These are phyloP conservation scores for Bradysia coprophila DNA, from an alignment of 1,140 invertebrate genomes.

Conservation along the genomic window DNA sequence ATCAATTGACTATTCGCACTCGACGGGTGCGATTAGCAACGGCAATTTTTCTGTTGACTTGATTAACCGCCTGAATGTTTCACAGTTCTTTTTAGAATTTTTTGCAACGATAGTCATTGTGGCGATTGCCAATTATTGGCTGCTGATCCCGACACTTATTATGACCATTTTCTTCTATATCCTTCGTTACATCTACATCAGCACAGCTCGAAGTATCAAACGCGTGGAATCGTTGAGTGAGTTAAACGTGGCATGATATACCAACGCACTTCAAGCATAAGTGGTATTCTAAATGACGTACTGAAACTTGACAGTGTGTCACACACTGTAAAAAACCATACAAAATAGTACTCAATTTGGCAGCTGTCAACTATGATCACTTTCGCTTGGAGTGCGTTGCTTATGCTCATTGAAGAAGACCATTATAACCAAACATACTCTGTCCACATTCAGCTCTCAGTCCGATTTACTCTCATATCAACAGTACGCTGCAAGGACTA, in stretches of 20 bases:
- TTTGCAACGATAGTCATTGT: conserved; percentile 48
- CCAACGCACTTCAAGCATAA: too few species aligned
- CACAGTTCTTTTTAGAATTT: conserved; percentile 41
- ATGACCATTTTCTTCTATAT: conserved; percentile 44
- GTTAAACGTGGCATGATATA: too few species aligned
- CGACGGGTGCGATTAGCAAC: too few species aligned
- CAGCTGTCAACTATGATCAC: too few species aligned
- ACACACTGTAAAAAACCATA: too few species aligned
- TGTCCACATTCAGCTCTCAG: conserved; percentile 33
- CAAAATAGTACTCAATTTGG: too few species aligned
- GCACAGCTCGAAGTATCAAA: conserved; percentile 65
- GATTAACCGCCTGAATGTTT: conserved; percentile 45
- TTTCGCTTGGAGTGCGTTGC: too few species aligned
- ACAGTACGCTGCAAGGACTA: conserved; percentile 57
- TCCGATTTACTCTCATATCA: conserved; percentile 71
- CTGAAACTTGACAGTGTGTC: too few species aligned
- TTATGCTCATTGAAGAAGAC: too few species aligned
- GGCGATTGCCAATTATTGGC: conserved; percentile 60
- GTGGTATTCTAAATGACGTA: too few species aligned
- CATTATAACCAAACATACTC: conserved; percentile 17
- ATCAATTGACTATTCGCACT: too few species aligned
- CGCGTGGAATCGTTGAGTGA: conserved; percentile 65
- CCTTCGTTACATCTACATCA: conserved; percentile 55
- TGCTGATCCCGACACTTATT: conserved; percentile 50
- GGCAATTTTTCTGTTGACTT: too few species aligned